Percentiles rank a stretch among this genome's conserved stretches.
These are phyloP conservation scores for Tetragonula clypearis DNA, from an alignment of 1,140 invertebrate species.

Conservation along the genomic window DNA sequence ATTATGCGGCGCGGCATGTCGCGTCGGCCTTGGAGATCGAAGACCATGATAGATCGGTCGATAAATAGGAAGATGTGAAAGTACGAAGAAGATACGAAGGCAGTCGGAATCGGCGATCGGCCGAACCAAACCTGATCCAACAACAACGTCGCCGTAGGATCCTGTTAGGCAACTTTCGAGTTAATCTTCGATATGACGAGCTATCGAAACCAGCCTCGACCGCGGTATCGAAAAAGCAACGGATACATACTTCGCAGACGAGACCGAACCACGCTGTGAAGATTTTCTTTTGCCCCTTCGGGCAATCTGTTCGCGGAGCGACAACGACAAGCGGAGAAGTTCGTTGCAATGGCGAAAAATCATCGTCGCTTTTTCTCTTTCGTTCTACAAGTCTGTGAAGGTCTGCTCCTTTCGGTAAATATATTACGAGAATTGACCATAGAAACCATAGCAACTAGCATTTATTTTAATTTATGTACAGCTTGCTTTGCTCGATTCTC, in stretches of 20 bases:
- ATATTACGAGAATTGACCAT: too few relatives aligned
- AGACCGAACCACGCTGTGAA: not conserved
- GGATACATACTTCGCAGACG: not conserved
- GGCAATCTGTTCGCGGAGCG: not conserved
- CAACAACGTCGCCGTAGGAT: not conserved
- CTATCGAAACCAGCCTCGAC: not conserved
- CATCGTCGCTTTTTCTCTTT: not conserved
- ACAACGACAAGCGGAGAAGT: not conserved
- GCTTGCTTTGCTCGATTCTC: too few relatives aligned
- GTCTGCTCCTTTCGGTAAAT: too few relatives aligned
- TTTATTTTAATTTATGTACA: too few relatives aligned
- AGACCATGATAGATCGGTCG: too few relatives aligned
- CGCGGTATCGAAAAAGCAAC: not conserved
- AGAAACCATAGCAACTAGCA: too few relatives aligned
- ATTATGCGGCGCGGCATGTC: not conserved
- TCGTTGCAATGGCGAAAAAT: too few relatives aligned
- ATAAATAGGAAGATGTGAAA: not conserved
- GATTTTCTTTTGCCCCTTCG: not conserved
- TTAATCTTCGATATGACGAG: not conserved
- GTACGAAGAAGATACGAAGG: not conserved
- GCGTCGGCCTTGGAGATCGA: not conserved
- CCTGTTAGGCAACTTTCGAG: constrained; percentile 21
- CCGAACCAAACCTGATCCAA: not conserved
- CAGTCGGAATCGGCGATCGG: not conserved
- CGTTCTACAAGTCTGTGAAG: too few relatives aligned